Base-by-base conservation (phyloP, 2,113 vertebrate genomes). In the Osmerus eperlanus region DNA sequence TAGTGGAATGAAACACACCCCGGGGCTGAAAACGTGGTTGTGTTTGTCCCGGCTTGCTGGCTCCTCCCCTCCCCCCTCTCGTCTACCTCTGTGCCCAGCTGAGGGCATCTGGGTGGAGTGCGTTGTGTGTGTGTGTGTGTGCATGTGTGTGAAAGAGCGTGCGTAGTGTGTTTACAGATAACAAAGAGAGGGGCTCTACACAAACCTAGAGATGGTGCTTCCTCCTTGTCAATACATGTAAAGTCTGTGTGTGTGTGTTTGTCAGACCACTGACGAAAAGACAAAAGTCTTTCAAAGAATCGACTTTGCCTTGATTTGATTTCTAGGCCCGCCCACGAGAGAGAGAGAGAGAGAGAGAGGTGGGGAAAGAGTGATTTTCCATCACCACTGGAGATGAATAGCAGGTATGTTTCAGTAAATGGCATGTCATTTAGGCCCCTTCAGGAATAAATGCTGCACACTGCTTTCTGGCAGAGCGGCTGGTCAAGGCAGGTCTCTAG, bases 301-400 rank as follows among this genome's bases (percentile, higher is more conserved):
- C 66, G 62, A 16, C 61, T 18, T 63, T 60, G 58, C 61, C 72
- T 73, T 78, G 65, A 85, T 84, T 81, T 74, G 36, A 77, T 81
- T 83, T 71, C 53, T 64, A 80, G 74, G 71, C 60, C 18, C 2
- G 7, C 32, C 29, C 62, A 55, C 73, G 62, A 78, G 70, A 28
- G 32, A 9, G 28, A 29, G 13, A 15, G 61, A 18, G 62, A 8
- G 15, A 47, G 41, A 47, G 41, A 47, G 41, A 0, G 56, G 16
- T 59, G 9, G 41, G 41, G 41, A 2, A 8, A 18, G 15, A 25
- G 23, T 64, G 25, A n/a, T 36, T 64, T 64, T 64, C 28, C 62
- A n/a, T 32, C 2, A 64, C 25, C 15, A 21, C 23, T 62, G 62
- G 62, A 14, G 16, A 64, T 64, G 62, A 64, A n/a, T 36, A n/a